Conservation (phyloP, 2,888 invertebrate species). For the Crocallis elinguaria region DNA sequence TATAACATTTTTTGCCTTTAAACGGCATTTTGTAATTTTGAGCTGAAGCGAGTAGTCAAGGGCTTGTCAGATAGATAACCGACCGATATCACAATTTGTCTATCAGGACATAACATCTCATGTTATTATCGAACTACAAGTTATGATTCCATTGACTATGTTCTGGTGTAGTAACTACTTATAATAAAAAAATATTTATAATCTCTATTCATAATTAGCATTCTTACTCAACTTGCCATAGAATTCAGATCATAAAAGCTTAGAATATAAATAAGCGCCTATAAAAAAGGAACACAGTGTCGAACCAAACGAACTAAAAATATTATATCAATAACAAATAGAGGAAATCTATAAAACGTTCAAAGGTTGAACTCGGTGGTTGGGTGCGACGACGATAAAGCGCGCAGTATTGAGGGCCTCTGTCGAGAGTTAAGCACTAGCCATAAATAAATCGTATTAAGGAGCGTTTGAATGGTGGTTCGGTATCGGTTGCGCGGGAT, state of each 20-base stretch:
- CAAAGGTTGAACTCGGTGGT: conserved; percentile 39
- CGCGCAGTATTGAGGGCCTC: conserved; percentile 56
- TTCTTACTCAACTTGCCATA: conserved; percentile 16
- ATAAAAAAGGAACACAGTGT: conserved; percentile 67
- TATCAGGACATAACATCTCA: conserved; percentile 31
- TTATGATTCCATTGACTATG: conserved; percentile 6
- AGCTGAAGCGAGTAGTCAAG: conserved; percentile 72
- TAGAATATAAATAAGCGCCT: conserved; percentile 62
- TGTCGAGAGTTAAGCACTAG: conserved; percentile 63
- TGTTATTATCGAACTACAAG: conserved; percentile 5
- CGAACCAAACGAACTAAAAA: conserved; percentile 63
- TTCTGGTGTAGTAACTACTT: neutral
- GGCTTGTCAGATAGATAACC: conserved; percentile 68
- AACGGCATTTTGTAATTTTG: conserved; percentile 72
- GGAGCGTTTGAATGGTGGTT: conserved; percentile 68
- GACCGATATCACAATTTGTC: conserved; percentile 60
- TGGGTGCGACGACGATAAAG: conserved; percentile 57
- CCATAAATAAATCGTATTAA: conserved; percentile 80
- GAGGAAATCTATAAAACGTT: conserved; percentile 66
- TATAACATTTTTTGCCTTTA: conserved; percentile 44
- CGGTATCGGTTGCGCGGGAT: conserved; percentile 68
- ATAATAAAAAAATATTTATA: neutral
- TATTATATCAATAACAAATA: conserved; percentile 62
- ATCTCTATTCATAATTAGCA: conserved; percentile 13
- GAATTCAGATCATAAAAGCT: neutral